Base-by-base conservation (phyloP, 1,140 invertebrate species). In the Ptiloglossa arizonensis region DNA sequence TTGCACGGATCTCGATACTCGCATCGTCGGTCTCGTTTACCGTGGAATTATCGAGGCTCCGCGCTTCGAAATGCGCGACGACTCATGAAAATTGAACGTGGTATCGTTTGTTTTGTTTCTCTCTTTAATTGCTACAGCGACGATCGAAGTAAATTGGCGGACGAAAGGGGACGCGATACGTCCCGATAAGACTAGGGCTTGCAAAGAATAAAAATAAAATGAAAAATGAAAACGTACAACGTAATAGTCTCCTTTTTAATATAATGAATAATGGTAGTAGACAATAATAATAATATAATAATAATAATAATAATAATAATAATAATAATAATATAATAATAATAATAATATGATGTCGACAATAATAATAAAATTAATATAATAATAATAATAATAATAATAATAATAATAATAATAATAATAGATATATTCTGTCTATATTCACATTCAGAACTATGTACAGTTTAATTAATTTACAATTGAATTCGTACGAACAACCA, bases 381-480 rank as follows among this genome's bases (percentile, higher is more conserved):
- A 73, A 76, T 69, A 75, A 73, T 74, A 78, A 72, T 75, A n/a
- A n/a, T n/a, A n/a, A n/a, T n/a, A n/a, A n/a, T n/a, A 80, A 82
- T 82, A 86, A 84, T 79, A 78, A 78, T 79, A 81, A 79, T 83
- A 80, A 75, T 82, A 74, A 74, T 80, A 88, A 86, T 89, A 88
- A 91, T 91, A 91, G 88, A 90, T 91, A 90, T 89, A 88, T 88
- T 92, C 90, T 88, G 89, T 92, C 90, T 91, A 91, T 92, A 92
- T 92, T 92, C 91, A 92, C 91, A 92, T 92, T 92, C 81, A 92
- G 86, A 90, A 86, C 85, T 92, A 92, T 92, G 79, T 92, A 92
- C 91, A 92, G 67, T 87, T 88, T 86, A 83, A 87, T 88, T 90
- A 91, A 89, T 92, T 90, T 92, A 92, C 91, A 92, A 89, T 89